Evolutionary conservation across 2,797 vertebrate species (phyloP).

Genomic region (Hafferia zeledoni): DNA sequence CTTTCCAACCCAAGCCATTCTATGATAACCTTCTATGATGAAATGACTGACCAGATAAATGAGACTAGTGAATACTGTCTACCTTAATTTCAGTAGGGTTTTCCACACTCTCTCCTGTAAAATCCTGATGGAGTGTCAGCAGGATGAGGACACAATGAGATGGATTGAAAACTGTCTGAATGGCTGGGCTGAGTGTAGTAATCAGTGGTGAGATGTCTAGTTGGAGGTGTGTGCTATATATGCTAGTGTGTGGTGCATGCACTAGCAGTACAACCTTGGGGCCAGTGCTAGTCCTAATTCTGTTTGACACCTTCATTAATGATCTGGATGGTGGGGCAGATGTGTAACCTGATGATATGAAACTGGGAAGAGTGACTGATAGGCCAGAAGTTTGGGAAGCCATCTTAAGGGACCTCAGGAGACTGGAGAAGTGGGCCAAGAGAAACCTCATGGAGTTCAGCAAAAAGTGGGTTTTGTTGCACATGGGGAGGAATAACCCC

Average conservation of each 20-base stretch:
- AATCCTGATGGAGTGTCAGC: neutral
- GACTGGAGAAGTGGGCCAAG: neutral
- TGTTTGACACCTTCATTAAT: neutral
- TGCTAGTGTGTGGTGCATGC: neutral
- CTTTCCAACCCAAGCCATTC: neutral
- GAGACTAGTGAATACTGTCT: neutral
- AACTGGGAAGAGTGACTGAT: neutral
- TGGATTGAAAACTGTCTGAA: neutral
- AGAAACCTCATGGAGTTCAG: neutral
- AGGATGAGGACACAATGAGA: neutral
- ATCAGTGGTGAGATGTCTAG: neutral
- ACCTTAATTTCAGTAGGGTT: neutral
- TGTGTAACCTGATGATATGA: neutral
- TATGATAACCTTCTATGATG: fast-evolving
- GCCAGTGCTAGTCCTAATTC: neutral
- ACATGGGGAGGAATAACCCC: neutral
- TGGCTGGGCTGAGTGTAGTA: neutral
- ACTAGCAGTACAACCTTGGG: neutral
- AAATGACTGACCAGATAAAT: neutral
- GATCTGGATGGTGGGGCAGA: neutral
- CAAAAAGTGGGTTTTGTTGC: neutral
- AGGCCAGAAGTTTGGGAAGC: neutral
- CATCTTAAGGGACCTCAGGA: neutral
- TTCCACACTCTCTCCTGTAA: neutral
- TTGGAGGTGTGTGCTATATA: neutral